Evolutionary conservation across 2,888 invertebrate genomes (phyloP), one percentile per base, ranked within the genome.

Genomic region (Syritta pipiens): DNA sequence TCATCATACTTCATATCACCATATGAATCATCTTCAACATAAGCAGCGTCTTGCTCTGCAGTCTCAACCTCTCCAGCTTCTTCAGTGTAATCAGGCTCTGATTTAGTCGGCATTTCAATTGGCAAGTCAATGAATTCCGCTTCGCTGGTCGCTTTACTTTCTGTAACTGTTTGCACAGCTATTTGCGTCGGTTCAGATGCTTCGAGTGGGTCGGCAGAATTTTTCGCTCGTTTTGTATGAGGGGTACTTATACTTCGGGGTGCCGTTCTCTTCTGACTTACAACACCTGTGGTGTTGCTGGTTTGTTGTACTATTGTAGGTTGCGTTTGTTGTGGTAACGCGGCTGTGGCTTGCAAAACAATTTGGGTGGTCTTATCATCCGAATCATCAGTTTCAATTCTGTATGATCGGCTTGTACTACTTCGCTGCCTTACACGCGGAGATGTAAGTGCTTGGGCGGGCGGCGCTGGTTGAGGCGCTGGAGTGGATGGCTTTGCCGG

Each of bases 21-120:
- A 85, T 92, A 92, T 1, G 92, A 90, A 86, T 92, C 92, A 69
- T 92, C 92, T 88, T 92, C 92, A 84, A 92, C 92, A 83, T 92
- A 92, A 84, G 91, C 90, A 0, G 91, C 90, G 85, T 92, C 92
- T 83, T 92, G 92, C 84, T 92, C 92, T 74, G 91, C 91, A 22
- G 91, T 89, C 84, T 91, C 92, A 82, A 91, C 92, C 82, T 92
- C 92, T 81, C 91, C 92, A 81, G 90, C 90, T 85, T 92, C 92
- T 81, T 92, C 92, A 40, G 91, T 90, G 87, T 92, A 92, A 88
- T 92, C 92, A 0, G 92, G 92, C 90, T 92, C 92, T 87, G 92
- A 91, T 91, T 92, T 92, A 22, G 92, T 92, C 84, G 92, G 92
- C 82, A 92, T 84, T 83, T 89, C 89, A 72, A 89, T 89, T 42